Conservation (phyloP, 1,140 invertebrate genomes). For the Harpegnathos saltator region DNA sequence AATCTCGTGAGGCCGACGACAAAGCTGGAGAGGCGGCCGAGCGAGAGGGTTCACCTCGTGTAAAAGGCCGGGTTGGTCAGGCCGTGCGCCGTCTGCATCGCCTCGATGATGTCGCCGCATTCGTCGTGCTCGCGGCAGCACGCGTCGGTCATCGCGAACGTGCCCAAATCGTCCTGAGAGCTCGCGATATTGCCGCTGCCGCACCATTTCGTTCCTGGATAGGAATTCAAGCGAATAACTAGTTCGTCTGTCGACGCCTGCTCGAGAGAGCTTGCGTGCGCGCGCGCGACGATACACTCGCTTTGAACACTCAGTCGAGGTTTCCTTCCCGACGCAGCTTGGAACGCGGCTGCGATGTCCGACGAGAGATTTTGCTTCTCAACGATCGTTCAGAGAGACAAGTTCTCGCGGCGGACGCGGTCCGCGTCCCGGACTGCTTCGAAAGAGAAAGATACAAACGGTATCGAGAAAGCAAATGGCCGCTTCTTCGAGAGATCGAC, state of each 20-base stretch:
- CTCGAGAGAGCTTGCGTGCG: neutral
- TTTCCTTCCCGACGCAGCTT: no score
- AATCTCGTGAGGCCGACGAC: neutral
- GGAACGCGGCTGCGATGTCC: no score
- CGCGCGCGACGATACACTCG: no score
- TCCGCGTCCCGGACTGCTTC: no score
- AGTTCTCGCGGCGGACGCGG: no score
- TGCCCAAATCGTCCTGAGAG: constrained; percentile 91
- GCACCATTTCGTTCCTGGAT: constrained; percentile 89
- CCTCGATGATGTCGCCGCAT: constrained; percentile 89
- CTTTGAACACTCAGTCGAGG: no score
- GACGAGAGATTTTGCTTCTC: no score
- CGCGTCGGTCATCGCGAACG: constrained; percentile 88
- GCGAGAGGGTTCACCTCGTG: constrained; percentile 83
- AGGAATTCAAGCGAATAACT: constrained; percentile 32
- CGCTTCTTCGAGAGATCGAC: no score
- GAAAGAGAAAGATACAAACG: no score
- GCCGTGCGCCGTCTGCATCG: constrained; percentile 87
- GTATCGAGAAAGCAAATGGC: no score
- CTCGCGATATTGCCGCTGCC: constrained; percentile 91
- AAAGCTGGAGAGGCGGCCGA: no score
- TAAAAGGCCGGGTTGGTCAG: constrained; percentile 88
- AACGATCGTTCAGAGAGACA: no score
- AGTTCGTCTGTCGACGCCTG: neutral
- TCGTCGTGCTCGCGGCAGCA: constrained; percentile 93